Evolutionary conservation across 2,797 vertebrate genomes (phyloP).

Genomic region (Pseudochromis fuscus): DNA sequence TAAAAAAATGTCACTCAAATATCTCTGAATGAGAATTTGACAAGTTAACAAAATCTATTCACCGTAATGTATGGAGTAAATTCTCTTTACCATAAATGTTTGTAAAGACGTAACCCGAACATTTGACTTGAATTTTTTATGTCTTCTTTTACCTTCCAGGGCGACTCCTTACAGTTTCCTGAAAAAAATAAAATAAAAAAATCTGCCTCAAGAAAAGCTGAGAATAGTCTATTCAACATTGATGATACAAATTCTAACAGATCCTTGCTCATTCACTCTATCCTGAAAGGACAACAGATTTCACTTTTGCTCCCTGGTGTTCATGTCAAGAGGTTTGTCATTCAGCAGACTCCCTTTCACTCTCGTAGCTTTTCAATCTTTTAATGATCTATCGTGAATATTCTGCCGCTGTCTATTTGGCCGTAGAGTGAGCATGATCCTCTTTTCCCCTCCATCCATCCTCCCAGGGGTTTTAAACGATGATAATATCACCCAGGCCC

Average conservation of each 20-base stretch:
- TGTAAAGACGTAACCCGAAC: not conserved
- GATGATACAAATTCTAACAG: slow-evolving; percentile 28
- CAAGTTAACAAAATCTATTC: no score
- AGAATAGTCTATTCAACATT: slow-evolving; percentile 33
- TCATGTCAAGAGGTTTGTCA: slow-evolving; percentile 50
- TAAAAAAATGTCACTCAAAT: no score
- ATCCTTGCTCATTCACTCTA: slow-evolving; percentile 18
- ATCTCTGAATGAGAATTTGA: no score
- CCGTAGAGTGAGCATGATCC: slow-evolving; percentile 25
- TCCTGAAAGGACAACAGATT: slow-evolving; percentile 41
- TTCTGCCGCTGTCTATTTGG: slow-evolving; percentile 44
- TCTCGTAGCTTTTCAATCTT: slow-evolving; percentile 19
- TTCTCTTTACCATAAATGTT: no score
- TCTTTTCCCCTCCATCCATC: slow-evolving; percentile 22
- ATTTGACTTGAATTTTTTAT: not conserved
- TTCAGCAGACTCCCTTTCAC: slow-evolving; percentile 37
- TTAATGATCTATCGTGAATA: slow-evolving; percentile 55
- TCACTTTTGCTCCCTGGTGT: slow-evolving; percentile 29
- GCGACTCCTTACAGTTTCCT: slow-evolving; percentile 11
- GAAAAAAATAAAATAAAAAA: not conserved
- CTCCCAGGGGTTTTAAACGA: slow-evolving; percentile 46
- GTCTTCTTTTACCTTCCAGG: not conserved
- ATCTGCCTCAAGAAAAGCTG: slow-evolving; percentile 5
- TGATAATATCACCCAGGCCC: slow-evolving; percentile 39
- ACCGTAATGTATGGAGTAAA: no score